Evolutionary conservation across 1,140 invertebrate species (phyloP).

Genomic region (Neotoxoptera formosana): DNA sequence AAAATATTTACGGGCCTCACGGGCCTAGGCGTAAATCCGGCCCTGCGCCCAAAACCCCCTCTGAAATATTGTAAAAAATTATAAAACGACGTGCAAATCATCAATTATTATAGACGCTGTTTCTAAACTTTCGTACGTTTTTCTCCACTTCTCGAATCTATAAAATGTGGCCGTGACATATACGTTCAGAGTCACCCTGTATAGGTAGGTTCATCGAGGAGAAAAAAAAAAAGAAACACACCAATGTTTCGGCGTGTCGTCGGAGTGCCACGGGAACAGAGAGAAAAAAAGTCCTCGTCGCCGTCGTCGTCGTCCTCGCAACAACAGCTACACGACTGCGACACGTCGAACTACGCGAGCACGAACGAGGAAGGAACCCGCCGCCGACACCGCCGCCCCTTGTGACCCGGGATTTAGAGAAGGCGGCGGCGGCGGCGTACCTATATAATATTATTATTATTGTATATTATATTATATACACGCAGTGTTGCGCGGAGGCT

Average conservation of each 20-base stretch:
- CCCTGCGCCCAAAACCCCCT: too few relatives aligned
- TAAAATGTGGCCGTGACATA: too few relatives aligned
- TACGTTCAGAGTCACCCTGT: too few relatives aligned
- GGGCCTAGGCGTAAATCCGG: too few relatives aligned
- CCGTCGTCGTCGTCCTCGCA: too few relatives aligned
- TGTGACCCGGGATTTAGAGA: background rate
- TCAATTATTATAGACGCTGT: too few relatives aligned
- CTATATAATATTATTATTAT: background rate
- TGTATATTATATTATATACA: background rate
- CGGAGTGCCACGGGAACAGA: background rate
- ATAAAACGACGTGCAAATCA: too few relatives aligned
- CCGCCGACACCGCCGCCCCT: background rate
- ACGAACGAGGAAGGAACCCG: conserved; percentile 36
- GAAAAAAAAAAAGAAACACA: background rate
- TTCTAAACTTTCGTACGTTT: too few relatives aligned
- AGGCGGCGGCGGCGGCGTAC: too few relatives aligned
- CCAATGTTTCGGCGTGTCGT: background rate
- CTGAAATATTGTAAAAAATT: too few relatives aligned
- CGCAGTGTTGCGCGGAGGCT: background rate
- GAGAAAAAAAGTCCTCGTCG: background rate
- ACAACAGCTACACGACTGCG: background rate
- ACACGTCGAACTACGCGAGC: background rate
- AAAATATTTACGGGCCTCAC: too few relatives aligned
- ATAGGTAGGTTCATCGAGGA: background rate
- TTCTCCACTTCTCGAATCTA: too few relatives aligned